A percentile compares a stretch with the other conserved stretches of the same genome.
Evolutionary conservation across 2,888 invertebrate species (phyloP).

Genomic region (Drosophila eohydei): DNA sequence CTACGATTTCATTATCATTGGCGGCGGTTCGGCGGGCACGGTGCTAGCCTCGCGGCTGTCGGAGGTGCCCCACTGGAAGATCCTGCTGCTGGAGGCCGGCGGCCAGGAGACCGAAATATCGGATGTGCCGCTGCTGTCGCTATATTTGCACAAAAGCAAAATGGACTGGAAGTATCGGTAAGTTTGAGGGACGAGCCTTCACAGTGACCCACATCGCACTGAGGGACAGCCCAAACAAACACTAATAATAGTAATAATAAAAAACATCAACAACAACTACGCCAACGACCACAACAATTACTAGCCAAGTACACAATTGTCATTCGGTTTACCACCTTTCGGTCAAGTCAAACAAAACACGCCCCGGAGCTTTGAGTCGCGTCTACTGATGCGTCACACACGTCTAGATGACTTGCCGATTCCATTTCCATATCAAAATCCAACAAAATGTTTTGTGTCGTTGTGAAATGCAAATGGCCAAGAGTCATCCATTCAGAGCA

Average conservation of each 20-base stretch:
- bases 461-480: constrained; percentile 37
- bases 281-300: constrained; percentile 7
- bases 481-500: constrained; percentile 10
- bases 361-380: constrained; percentile 12
- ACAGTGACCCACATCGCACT: constrained; percentile 35
- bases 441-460: neutral
- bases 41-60: constrained; percentile 93
- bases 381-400: constrained; percentile 41
- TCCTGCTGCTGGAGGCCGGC: constrained; percentile 93
- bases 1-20: constrained; percentile 93
- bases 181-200: constrained; percentile 63
- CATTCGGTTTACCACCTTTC: constrained; percentile 56
- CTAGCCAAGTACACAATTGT: constrained; percentile 47
- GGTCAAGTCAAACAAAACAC: constrained; percentile 53
- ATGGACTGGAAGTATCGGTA: constrained; percentile 95
- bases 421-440: constrained; percentile 8
- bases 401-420: constrained; percentile 37
- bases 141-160: constrained; percentile 95
- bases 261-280: constrained; percentile 7
- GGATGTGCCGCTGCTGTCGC: constrained; percentile 93
- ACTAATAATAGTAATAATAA: constrained; percentile 3
- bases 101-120: constrained; percentile 95
- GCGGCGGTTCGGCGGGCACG: constrained; percentile 93
- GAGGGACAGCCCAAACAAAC: constrained; percentile 14
- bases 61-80: constrained; percentile 91